phyloP scores from a whole-genome alignment of 2,888 invertebrate genomes.

The Drosophila mimetica region DNA sequence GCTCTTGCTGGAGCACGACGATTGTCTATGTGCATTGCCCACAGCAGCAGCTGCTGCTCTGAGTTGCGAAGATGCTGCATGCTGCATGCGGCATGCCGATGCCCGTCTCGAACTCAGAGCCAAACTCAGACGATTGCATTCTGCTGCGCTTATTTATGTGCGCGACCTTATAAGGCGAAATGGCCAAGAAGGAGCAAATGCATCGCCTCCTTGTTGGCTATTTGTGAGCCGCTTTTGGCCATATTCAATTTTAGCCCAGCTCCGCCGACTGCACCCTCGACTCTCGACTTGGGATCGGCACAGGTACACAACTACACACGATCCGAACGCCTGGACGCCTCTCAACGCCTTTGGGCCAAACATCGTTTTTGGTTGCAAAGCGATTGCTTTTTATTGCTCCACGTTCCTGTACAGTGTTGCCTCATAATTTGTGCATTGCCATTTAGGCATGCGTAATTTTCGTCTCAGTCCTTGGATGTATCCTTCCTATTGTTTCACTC shows the following conservation, averaged over 20 bases:
- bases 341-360: slow-evolving; percentile 50
- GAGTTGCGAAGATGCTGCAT: slow-evolving; percentile 56
- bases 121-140: slow-evolving; percentile 48
- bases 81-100: slow-evolving; percentile 32
- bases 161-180: slow-evolving; percentile 77
- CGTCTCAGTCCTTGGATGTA: slow-evolving; percentile 52
- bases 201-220: slow-evolving; percentile 27
- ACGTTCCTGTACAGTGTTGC: slow-evolving; percentile 28
- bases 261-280: slow-evolving; percentile 5
- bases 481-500: background rate
- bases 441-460: slow-evolving; percentile 76
- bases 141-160: slow-evolving; percentile 74
- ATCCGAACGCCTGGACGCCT: slow-evolving; percentile 39
- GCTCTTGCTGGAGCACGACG: slow-evolving; percentile 16
- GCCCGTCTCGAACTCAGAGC: slow-evolving; percentile 8
- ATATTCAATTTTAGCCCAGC: slow-evolving; percentile 66
- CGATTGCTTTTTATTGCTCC: slow-evolving; percentile 71
- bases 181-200: slow-evolving; percentile 66
- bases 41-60: slow-evolving; percentile 51
- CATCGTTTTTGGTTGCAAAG: slow-evolving; percentile 68
- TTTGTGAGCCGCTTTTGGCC: slow-evolving; percentile 70
- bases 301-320: slow-evolving; percentile 57
- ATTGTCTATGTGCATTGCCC: slow-evolving; percentile 23
- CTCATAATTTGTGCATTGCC: slow-evolving; percentile 67
- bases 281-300: slow-evolving; percentile 27